A percentile compares a stretch with the other conserved stretches of the same genome.
Evolutionary conservation across 2,888 invertebrate genomes (phyloP).

Genomic region (Melikaiella ostensackeni): DNA sequence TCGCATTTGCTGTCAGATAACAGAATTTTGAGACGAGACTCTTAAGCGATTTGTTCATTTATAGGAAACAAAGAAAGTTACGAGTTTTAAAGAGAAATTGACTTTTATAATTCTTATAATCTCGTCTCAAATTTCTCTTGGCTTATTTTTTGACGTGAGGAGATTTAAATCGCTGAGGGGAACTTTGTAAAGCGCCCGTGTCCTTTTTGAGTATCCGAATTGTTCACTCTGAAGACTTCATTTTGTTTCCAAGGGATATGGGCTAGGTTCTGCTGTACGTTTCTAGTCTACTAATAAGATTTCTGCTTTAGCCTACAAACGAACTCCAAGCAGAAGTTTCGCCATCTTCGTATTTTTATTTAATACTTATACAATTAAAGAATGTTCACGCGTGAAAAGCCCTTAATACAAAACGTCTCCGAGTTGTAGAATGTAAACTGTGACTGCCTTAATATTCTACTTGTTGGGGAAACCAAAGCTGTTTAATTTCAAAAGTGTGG

Average conservation of each 20-base stretch:
- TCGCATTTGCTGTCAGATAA: neutral
- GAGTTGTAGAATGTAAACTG: conserved; percentile 27
- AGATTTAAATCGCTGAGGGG: neutral
- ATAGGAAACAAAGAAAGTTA: neutral
- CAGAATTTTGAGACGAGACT: neutral
- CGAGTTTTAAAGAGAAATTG: neutral
- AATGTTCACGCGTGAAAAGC: conserved; percentile 26
- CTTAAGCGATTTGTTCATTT: neutral
- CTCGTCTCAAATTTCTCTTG: neutral
- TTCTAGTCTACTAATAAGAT: conserved; percentile 36
- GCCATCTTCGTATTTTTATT: conserved; percentile 38
- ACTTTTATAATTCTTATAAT: neutral
- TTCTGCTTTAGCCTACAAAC: conserved; percentile 32
- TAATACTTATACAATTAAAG: conserved; percentile 26
- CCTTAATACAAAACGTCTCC: conserved; percentile 23
- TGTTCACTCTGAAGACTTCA: conserved; percentile 20
- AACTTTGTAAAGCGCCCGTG: neutral
- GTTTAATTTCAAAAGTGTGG: neutral
- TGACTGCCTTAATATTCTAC: neutral
- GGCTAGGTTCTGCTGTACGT: conserved; percentile 36
- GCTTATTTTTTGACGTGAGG: neutral
- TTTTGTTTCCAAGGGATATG: conserved; percentile 16
- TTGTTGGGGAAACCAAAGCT: neutral
- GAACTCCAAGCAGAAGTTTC: conserved; percentile 36
- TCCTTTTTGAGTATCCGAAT: conserved; percentile 13